These are phyloP conservation scores for Anisognathus igniventris DNA, from an alignment of 2,797 vertebrate genomes.

Conservation along the genomic window DNA sequence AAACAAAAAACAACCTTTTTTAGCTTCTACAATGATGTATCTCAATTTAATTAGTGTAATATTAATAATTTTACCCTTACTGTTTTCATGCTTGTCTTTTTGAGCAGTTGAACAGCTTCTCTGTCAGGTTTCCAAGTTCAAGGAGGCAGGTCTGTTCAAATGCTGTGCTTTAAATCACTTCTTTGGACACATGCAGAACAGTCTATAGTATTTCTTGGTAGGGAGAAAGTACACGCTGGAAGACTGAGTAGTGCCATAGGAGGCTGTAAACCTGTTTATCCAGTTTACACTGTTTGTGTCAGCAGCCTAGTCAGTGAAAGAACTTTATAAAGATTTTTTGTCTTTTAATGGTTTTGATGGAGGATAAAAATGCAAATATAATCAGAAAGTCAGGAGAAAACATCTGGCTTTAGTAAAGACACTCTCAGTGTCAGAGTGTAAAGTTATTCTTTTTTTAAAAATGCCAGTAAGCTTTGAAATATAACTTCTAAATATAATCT, in stretches of 20 bases:
- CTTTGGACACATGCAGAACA: background rate
- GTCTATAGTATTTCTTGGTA: background rate
- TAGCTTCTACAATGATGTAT: background rate
- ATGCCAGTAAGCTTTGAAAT: background rate
- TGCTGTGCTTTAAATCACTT: background rate
- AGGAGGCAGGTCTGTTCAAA: background rate
- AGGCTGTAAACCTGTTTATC: constrained; percentile 32
- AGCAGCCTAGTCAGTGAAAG: background rate
- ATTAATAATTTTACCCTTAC: background rate
- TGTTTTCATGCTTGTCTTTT: background rate
- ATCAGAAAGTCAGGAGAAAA: background rate
- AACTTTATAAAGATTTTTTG: background rate
- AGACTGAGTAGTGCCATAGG: background rate
- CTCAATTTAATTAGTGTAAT: background rate
- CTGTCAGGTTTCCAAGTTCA: background rate
- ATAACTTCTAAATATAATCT: background rate
- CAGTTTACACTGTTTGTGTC: background rate
- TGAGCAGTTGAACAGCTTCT: background rate
- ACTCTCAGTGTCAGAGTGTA: background rate
- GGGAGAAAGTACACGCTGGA: background rate
- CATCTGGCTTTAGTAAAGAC: background rate
- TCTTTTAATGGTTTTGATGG: background rate
- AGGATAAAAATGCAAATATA: background rate
- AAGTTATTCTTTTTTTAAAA: background rate
- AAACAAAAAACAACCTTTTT: accelerated